Base-by-base conservation (phyloP, 2,113 vertebrate species). In the Trichechus manatus region DNA sequence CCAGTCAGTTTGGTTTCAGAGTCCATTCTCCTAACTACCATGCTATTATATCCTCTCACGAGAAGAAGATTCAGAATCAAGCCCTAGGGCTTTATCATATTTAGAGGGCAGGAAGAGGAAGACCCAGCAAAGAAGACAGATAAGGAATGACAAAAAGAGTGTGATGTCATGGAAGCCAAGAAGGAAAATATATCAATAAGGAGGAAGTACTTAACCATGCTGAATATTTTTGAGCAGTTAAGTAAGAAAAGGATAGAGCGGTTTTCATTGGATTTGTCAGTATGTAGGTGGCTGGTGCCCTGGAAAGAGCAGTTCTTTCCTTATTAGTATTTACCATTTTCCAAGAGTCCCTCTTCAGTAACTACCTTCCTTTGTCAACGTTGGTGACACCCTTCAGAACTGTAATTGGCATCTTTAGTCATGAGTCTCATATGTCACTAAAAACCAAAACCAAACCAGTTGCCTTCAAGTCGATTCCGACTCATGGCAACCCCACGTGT, bases 311-410 rank as follows among this genome's bases (percentile, higher is more conserved):
- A 84, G 25, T 66, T 92, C 11, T 23, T 64, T 92, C 20, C 42
- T 84, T 86, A 86, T 36, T 74, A 81, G 19, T 94, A 56, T 61
- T 96, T 84, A 79, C 9, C 39, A 82, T 89, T 91, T 96, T 87
- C 75, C 39, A 64, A 77, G 86, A 81, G 70, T 42, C 23, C 8
- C 19, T 87, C 42, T 80, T 93, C 20, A 91, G 47, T 82, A n/a
- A 87, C 59, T 92, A 72, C 9, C 33, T 80, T 91, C n/a, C 59
- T 94, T 93, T 93, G 29, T 94, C 75, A 91, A 85, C 77, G 8
- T 91, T 77, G 27, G 53, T 70, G 33, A 70, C 39, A 68, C n/a
- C 25, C 29, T 75, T 93, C 89, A 83, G 56, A 63, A 79, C 5
- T 80, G 8, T 85, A 84, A 79, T 36, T 97, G 80, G 44, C 27